Conservation (phyloP, 1,140 invertebrate species). For the Aphidius ervi region DNA sequence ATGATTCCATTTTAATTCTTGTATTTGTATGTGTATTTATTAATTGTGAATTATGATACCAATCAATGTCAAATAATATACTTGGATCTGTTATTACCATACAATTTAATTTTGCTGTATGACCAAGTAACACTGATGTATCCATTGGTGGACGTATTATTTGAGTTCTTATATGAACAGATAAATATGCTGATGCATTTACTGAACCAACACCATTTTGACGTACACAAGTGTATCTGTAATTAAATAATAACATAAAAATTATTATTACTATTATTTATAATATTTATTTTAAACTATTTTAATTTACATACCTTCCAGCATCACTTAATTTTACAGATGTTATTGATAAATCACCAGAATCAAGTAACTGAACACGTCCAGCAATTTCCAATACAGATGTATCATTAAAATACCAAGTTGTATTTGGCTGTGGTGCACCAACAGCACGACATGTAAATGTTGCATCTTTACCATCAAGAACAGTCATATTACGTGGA, state of each 20-base stretch:
- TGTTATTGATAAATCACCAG: conserved; percentile 83
- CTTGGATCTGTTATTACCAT: conserved; percentile 88
- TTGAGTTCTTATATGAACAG: conserved; percentile 77
- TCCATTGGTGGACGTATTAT: conserved; percentile 89
- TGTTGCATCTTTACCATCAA: conserved; percentile 88
- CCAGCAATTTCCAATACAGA: conserved; percentile 60
- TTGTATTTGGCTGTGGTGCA: conserved; percentile 84
- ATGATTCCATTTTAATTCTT: conserved; percentile 66
- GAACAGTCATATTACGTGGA: conserved; percentile 81
- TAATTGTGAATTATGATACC: conserved; percentile 87
- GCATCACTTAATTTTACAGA: conserved; percentile 75
- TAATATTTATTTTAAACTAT: too few relatives aligned
- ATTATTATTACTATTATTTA: too few relatives aligned
- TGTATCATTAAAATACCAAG: conserved; percentile 80
- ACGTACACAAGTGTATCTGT: conserved; percentile 70
- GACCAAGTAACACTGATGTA: conserved; percentile 80
- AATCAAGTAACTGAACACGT: conserved; percentile 77
- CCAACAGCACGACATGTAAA: conserved; percentile 81
- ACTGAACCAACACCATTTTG: conserved; percentile 84
- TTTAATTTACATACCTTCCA: conserved; percentile 60
- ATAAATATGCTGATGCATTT: conserved; percentile 74
- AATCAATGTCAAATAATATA: conserved; percentile 85
- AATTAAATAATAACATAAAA: too few relatives aligned
- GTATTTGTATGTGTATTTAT: conserved; percentile 62
- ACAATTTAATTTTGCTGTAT: conserved; percentile 87